Evolutionary conservation across 2,888 invertebrate genomes (phyloP).

Genomic region (Synanthedon formicaeformis): DNA sequence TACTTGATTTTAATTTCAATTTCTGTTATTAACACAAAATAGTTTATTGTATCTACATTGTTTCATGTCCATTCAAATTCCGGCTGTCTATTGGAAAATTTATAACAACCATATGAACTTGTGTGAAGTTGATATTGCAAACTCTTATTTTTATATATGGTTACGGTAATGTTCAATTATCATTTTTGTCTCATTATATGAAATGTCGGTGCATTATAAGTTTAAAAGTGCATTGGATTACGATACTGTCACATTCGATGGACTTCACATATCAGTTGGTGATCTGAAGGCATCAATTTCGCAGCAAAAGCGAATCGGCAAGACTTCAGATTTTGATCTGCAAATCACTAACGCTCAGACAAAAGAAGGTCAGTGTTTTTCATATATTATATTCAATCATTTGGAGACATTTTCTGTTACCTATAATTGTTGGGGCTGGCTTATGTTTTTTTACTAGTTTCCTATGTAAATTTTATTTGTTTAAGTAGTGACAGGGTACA

Average conservation of each 20-base stretch:
- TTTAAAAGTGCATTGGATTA: conserved; percentile 97
- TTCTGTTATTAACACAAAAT: too few relatives aligned
- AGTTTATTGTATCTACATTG: too few relatives aligned
- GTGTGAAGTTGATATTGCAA: too few relatives aligned
- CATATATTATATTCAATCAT: not conserved
- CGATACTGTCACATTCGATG: conserved; percentile 97
- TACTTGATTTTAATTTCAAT: too few relatives aligned
- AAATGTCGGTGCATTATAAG: conserved; percentile 98
- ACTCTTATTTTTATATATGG: too few relatives aligned
- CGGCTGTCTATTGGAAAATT: too few relatives aligned
- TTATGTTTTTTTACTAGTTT: too few relatives aligned
- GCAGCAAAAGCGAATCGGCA: conserved; percentile 94
- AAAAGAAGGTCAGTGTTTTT: conserved; percentile 81
- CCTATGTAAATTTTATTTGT: too few relatives aligned
- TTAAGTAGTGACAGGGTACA: too few relatives aligned
- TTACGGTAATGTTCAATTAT: not conserved
- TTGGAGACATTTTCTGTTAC: not conserved
- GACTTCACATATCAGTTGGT: conserved; percentile 93
- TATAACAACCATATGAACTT: too few relatives aligned
- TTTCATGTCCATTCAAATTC: too few relatives aligned
- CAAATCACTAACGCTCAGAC: conserved; percentile 97
- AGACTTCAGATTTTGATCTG: conserved; percentile 94
- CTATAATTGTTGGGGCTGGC: too few relatives aligned
- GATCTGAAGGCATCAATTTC: conserved; percentile 96
- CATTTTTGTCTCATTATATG: conserved; percentile 9